These are phyloP conservation scores for Tenthredo scrophulariae DNA, from an alignment of 2,888 invertebrate genomes.

Conservation along the genomic window DNA sequence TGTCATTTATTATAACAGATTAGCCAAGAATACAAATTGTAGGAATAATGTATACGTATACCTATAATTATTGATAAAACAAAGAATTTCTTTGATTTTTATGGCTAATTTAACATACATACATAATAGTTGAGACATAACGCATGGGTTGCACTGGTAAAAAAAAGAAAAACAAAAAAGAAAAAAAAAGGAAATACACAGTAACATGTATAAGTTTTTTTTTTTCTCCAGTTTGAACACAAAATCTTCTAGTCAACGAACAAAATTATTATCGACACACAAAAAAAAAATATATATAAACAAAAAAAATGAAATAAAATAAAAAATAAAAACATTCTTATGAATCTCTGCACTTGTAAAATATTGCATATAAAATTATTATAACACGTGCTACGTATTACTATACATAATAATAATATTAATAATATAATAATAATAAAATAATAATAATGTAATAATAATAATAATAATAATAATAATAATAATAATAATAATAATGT, in stretches of 20 bases:
- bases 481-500: conserved; percentile 36
- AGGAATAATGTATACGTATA: conserved; percentile 26
- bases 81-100: conserved; percentile 2
- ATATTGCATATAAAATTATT: conserved; percentile 57
- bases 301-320: not conserved
- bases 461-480: conserved; percentile 51
- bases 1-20: conserved; percentile 10
- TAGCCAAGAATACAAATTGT: conserved; percentile 8
- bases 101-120: not conserved
- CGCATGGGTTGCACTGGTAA: conserved; percentile 10
- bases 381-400: conserved; percentile 48
- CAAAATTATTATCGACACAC: conserved; percentile 45
- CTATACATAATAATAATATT: conserved; percentile 37
- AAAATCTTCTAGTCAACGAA: conserved; percentile 48
- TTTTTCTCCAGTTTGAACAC: conserved; percentile 16
- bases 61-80: not conserved
- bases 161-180: too few relatives aligned
- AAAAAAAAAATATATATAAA: not conserved
- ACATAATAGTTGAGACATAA: conserved; percentile 14
- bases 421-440: conserved; percentile 54
- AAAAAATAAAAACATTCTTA: conserved; percentile 34
- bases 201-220: conserved; percentile 32
- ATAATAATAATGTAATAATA: conserved; percentile 53
- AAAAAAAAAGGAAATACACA: not conserved
- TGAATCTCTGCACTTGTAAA: conserved; percentile 59